Evolutionary conservation across 2,113 vertebrate species (phyloP), one percentile per base, ranked within the genome.

Genomic region (Perca flavescens): DNA sequence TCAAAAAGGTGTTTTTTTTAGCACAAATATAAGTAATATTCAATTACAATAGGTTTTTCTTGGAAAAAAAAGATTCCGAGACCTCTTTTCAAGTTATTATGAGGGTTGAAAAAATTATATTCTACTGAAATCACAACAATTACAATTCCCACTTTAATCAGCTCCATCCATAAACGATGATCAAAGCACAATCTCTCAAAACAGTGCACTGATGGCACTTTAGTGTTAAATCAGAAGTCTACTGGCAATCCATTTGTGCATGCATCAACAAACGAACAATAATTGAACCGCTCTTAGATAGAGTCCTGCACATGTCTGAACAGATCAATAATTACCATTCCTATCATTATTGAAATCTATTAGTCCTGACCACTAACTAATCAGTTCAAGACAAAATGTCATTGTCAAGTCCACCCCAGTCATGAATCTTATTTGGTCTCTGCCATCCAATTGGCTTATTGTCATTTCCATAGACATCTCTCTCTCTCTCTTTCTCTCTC

Each of bases 371-470:
- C 17, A 64, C 77, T 8, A 82, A 75, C 64, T 63, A 65, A 91
- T 65, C 57, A 65, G n/a, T 53, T 84, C n/a, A 58, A 79, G 54
- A 88, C 77, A 72, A 87, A 80, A 87, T 12, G 16, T 82, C 76
- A 79, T 71, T 25, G 2, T 47, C 58, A 80, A 60, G 76, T 80
- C 76, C 71, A 77, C 69, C 77, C 31, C 19, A 50, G 34, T 50
- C 79, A 84, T 91, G 6, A n/a, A 82, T 88, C 74, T 86, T 70
- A 53, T 40, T 15, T 58, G 49, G 49, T 14, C 57, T 56, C 72
- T 62, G 69, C 54, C 25, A 57, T 84, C 69, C 84, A 67, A 90
- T 87, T 91, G 86, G 66, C 69, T 76, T 19, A 21, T 76, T 62
- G 68, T 78, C 85, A 74, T 81, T 80, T 49, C 46, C 52, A 57